phyloP scores from a whole-genome alignment of 1,140 invertebrate species.

The Zaprionus tsacasi region DNA sequence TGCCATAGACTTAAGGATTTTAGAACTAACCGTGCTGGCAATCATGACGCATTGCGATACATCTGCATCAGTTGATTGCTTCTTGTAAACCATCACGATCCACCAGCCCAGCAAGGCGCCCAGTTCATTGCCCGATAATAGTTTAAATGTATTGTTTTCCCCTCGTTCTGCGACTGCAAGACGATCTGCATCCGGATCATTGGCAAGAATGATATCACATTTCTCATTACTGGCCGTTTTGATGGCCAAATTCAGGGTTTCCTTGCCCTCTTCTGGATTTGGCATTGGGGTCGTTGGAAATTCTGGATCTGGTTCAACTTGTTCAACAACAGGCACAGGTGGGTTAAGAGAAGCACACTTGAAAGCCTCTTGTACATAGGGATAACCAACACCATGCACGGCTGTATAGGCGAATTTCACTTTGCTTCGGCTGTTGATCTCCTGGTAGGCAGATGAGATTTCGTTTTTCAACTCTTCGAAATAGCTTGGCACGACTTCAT shows the following conservation, averaged over 20 bases:
- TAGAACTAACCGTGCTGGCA: slow-evolving; percentile 98
- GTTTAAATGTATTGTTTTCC: slow-evolving; percentile 90
- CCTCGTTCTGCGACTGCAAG: slow-evolving; percentile 95
- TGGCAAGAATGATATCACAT: slow-evolving; percentile 94
- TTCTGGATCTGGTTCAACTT: slow-evolving; percentile 96
- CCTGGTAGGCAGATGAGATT: slow-evolving; percentile 38
- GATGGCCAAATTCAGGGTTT: slow-evolving; percentile 94
- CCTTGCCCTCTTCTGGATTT: slow-evolving; percentile 98
- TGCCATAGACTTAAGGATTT: slow-evolving; percentile 95
- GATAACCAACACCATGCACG: slow-evolving; percentile 98
- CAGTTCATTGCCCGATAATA: slow-evolving; percentile 98
- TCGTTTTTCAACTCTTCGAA: slow-evolving; percentile 27
- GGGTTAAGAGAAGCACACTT: slow-evolving; percentile 90
- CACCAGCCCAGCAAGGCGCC: slow-evolving; percentile 98
- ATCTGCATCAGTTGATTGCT: slow-evolving; percentile 84
- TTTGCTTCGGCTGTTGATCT: slow-evolving; percentile 60
- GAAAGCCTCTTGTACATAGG: slow-evolving; percentile 92
- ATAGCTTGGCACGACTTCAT: slow-evolving; percentile 48
- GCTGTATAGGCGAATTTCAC: slow-evolving; percentile 90
- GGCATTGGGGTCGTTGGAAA: slow-evolving; percentile 97
- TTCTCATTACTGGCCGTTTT: slow-evolving; percentile 90
- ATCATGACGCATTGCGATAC: slow-evolving; percentile 90
- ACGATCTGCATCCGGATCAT: slow-evolving; percentile 99
- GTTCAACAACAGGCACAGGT: slow-evolving; percentile 92
- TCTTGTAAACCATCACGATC: slow-evolving; percentile 88